Evolutionary conservation across 2,888 invertebrate species (phyloP).

Genomic region (Rhingia rostrata): DNA sequence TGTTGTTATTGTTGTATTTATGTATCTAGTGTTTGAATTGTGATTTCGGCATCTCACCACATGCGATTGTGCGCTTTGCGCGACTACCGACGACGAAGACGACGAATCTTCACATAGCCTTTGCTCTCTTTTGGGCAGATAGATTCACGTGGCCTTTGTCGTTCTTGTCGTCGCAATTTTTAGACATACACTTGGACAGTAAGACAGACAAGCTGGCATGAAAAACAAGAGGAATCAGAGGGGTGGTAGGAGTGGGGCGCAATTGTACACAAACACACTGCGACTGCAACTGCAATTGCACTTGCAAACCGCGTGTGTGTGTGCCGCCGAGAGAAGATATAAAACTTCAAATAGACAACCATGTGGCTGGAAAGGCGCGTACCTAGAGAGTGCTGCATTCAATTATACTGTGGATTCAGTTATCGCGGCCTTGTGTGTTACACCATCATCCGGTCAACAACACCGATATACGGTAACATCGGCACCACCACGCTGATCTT

Average conservation of each 20-base stretch:
- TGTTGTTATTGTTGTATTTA: conserved; percentile 24
- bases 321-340: conserved; percentile 19
- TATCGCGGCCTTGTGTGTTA: conserved; percentile 15
- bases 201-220: conserved; percentile 61
- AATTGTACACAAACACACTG: conserved; percentile 16
- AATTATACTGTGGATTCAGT: conserved; percentile 16
- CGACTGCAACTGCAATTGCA: too few species aligned
- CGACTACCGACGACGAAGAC: not conserved
- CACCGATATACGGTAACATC: too few species aligned
- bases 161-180: conserved; percentile 29
- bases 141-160: conserved; percentile 50
- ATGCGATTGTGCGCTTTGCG: conserved; percentile 2
- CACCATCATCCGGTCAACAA: not conserved
- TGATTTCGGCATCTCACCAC: conserved; percentile 31
- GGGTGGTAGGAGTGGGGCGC: not conserved
- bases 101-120: conserved; percentile 25
- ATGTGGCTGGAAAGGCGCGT: conserved; percentile 33
- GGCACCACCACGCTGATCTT: not conserved
- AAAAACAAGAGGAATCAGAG: not conserved
- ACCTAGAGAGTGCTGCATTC: conserved; percentile 20
- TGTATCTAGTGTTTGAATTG: conserved; percentile 37
- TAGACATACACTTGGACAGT: conserved; percentile 45
- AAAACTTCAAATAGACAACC: conserved; percentile 46
- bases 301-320: not conserved
- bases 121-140: conserved; percentile 54